Evolutionary conservation across 2,113 vertebrate genomes (phyloP).

Genomic region (Pampusana beccarii): DNA sequence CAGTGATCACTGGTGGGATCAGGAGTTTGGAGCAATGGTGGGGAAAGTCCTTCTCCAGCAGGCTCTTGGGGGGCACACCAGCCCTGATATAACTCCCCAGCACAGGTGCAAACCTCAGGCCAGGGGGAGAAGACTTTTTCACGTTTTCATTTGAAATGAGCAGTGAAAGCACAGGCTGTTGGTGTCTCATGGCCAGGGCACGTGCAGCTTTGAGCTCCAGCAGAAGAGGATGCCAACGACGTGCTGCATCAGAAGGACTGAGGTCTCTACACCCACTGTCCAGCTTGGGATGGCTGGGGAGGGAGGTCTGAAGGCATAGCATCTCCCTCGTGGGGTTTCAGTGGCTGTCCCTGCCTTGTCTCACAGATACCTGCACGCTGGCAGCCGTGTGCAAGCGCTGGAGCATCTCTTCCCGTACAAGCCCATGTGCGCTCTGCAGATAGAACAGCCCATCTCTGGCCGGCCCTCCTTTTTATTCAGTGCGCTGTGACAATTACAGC

Average conservation of each 20-base stretch:
- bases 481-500: neutral
- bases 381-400: neutral
- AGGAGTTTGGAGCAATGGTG: neutral
- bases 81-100: neutral
- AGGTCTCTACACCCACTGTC: neutral
- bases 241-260: neutral
- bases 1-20: neutral
- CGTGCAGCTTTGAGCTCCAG: neutral
- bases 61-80: neutral
- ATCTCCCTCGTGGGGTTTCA: neutral
- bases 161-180: neutral
- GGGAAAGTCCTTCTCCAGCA: neutral
- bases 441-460: neutral
- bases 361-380: neutral
- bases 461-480: too few species aligned
- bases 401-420: neutral
- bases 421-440: neutral
- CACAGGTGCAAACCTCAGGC: neutral
- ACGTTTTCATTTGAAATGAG: neutral
- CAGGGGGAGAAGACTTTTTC: neutral
- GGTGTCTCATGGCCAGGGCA: neutral
- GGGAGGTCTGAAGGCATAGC: neutral
- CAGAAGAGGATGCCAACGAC: neutral
- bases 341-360: neutral
- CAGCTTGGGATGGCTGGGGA: neutral